Conservation (phyloP, 1,140 invertebrate genomes). For the Alviniconcha marisindica region DNA sequence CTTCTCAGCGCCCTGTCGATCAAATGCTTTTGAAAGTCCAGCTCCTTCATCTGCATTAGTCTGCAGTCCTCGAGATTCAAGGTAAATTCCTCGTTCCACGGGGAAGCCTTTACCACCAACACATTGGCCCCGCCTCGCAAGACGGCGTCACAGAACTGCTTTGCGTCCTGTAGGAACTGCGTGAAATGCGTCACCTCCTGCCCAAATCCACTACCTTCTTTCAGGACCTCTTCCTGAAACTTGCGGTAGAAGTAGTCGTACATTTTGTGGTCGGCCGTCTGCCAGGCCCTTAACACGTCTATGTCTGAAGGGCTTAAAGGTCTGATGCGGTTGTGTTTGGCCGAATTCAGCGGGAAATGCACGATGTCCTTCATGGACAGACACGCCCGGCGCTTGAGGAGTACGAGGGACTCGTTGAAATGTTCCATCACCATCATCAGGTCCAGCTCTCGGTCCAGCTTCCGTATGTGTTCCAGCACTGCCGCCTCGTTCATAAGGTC, state of each 20-base stretch:
- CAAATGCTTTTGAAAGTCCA: not conserved
- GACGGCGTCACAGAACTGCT: not conserved
- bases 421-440: constrained; percentile 78
- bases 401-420: constrained; percentile 78
- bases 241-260: constrained; percentile 50
- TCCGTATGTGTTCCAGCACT: constrained; percentile 39
- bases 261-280: constrained; percentile 45
- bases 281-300: constrained; percentile 28
- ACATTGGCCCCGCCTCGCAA: not conserved
- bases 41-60: constrained; percentile 23
- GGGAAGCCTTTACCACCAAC: not conserved
- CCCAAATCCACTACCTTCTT: constrained; percentile 36
- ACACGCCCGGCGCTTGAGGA: constrained; percentile 76
- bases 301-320: not conserved
- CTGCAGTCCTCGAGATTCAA: constrained; percentile 12
- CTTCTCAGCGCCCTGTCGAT: too few species aligned
- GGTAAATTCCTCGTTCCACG: constrained; percentile 36
- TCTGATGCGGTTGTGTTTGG: not conserved
- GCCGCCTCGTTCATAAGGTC: not conserved
- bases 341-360: constrained; percentile 40
- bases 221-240: constrained; percentile 39
- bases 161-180: constrained; percentile 38
- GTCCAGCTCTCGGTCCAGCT: constrained; percentile 69
- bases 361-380: constrained; percentile 71
- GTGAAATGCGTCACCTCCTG: constrained; percentile 48